A percentile compares a stretch with the other conserved stretches of the same genome.
Conservation (phyloP, 2,888 invertebrate genomes). For the Mythimna loreyi region DNA sequence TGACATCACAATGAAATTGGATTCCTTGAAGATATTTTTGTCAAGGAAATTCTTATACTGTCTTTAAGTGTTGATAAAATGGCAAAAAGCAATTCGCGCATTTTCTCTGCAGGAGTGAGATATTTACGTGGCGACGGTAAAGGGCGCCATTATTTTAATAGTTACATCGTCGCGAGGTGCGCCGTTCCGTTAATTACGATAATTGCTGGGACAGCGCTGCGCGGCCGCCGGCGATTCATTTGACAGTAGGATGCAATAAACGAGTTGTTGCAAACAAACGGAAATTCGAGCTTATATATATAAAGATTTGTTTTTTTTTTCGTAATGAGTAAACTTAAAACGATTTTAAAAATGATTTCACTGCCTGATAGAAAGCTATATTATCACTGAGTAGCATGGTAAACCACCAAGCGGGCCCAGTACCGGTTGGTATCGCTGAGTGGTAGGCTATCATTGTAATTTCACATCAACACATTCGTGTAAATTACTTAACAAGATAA, state of each 20-base stretch:
- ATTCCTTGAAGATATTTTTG: neutral
- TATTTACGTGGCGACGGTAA: neutral
- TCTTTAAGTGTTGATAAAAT: neutral
- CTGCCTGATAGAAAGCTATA: no score
- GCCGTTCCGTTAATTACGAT: constrained; percentile 17
- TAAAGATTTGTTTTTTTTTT: no score
- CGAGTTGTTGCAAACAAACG: neutral
- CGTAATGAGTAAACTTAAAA: no score
- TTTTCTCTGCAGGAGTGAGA: constrained; percentile 3
- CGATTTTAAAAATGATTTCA: no score
- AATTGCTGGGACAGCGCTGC: neutral
- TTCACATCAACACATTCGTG: no score
- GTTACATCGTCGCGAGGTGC: constrained; percentile 7
- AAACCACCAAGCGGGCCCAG: no score
- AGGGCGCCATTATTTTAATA: constrained; percentile 21
- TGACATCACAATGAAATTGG: neutral
- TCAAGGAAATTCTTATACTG: neutral
- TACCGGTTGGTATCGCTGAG: no score
- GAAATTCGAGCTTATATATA: no score
- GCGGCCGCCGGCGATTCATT: constrained; percentile 5
- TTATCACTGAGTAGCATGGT: no score
- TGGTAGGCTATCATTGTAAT: no score
- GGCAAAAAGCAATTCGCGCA: neutral
- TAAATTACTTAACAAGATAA: no score
- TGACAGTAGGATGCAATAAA: neutral